phyloP scores from a whole-genome alignment of 2,888 invertebrate genomes.

The Polydrusus pterygomalis region DNA sequence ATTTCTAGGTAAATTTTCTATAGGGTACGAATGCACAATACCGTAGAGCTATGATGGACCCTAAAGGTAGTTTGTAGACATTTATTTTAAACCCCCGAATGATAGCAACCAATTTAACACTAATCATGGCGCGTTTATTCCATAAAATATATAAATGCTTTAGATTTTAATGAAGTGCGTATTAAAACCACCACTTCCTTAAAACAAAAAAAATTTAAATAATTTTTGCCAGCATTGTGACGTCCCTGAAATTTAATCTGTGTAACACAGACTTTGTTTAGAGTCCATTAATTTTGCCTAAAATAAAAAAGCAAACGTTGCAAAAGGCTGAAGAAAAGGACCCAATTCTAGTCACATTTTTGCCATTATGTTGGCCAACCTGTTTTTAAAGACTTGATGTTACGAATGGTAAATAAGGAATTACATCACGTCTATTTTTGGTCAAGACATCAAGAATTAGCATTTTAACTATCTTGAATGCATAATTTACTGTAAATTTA shows the following conservation, averaged over 20 bases:
- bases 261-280: background rate
- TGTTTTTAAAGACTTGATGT: slow-evolving; percentile 47
- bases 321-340: slow-evolving; percentile 6
- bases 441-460: slow-evolving; percentile 55
- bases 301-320: background rate
- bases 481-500: slow-evolving; percentile 59
- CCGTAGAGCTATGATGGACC: no score
- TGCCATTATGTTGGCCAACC: slow-evolving; percentile 35
- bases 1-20: no score
- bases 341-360: slow-evolving; percentile 30
- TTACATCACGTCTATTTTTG: slow-evolving; percentile 65
- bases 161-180: no score
- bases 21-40: no score
- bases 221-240: background rate
- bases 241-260: background rate
- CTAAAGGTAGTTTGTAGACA: no score
- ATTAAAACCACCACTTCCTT: no score
- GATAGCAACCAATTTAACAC: no score
- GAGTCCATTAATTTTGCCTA: slow-evolving; percentile 9
- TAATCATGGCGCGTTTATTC: no score
- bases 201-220: no score
- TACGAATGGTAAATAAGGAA: slow-evolving; percentile 62
- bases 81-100: no score
- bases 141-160: no score
- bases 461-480: slow-evolving; percentile 57